A percentile compares a stretch with the other conserved stretches of the same genome.
phyloP scores from a whole-genome alignment of 2,113 vertebrate genomes.

The Xenus cinereus region DNA sequence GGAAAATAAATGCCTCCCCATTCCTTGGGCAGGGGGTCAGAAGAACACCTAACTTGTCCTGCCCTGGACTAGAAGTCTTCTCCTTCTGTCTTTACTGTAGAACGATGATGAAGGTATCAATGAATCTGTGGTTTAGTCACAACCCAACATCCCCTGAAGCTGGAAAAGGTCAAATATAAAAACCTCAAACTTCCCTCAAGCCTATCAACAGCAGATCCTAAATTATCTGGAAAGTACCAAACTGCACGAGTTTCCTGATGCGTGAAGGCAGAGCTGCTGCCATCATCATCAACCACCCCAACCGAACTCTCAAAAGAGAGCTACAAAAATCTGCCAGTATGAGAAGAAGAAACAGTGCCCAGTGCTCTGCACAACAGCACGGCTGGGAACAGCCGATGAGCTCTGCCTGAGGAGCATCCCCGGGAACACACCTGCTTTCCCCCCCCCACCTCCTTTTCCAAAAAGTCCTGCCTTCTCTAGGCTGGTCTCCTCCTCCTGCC shows the following conservation, averaged over 20 bases:
- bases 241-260: neutral
- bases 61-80: neutral
- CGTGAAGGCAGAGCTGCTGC: neutral
- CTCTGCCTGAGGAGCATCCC: neutral
- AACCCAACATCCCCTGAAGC: neutral
- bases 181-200: neutral
- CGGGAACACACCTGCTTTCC: neutral
- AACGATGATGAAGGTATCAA: neutral
- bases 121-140: neutral
- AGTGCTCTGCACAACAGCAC: neutral
- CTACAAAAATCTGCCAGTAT: neutral
- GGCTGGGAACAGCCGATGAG: accelerated
- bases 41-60: neutral
- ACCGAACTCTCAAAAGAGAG: neutral
- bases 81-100: neutral
- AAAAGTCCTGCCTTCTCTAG: neutral
- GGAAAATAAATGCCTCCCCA: neutral
- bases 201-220: neutral
- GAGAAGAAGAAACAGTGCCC: neutral
- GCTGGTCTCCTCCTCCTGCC: accelerated
- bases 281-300: neutral
- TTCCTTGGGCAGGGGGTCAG: neutral
- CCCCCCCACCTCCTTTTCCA: neutral
- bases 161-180: neutral
- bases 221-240: neutral